phyloP scores from a whole-genome alignment of 2,797 vertebrate genomes.

The Steatocranus sp. region DNA sequence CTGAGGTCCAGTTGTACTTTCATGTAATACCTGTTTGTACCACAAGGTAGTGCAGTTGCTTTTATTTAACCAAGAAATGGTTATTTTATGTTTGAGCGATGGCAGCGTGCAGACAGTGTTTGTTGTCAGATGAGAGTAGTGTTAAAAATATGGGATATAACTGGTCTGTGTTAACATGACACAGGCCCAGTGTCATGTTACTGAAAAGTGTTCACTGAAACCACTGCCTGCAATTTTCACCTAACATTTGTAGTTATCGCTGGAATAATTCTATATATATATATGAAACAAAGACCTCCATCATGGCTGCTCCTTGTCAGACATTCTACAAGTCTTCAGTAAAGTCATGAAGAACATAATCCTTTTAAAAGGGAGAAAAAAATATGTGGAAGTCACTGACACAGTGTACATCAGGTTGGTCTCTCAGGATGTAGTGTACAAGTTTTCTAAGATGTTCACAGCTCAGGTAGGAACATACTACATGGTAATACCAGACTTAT shows the following conservation, averaged over 20 bases:
- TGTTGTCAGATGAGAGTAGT: neutral
- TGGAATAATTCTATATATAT: neutral
- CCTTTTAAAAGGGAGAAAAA: neutral
- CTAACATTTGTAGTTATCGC: neutral
- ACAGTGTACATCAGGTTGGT: neutral
- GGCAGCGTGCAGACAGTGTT: neutral
- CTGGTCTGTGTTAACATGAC: neutral
- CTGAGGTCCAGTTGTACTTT: neutral
- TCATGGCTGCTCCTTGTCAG: neutral
- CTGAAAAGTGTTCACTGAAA: neutral
- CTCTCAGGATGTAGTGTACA: neutral
- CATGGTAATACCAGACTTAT: neutral
- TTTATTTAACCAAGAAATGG: neutral
- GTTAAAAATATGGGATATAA: neutral
- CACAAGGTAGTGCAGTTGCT: neutral
- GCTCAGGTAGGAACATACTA: neutral
- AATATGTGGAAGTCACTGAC: neutral
- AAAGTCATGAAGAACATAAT: neutral
- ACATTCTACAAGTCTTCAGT: neutral
- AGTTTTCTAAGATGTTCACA: neutral
- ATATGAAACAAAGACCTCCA: neutral
- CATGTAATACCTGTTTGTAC: neutral
- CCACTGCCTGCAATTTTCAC: neutral
- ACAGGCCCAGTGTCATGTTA: neutral
- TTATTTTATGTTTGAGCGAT: neutral